A percentile compares a stretch with the other conserved stretches of the same genome.
Evolutionary conservation across 2,113 vertebrate genomes (phyloP).

Genomic region (Eudorcas thomsonii): DNA sequence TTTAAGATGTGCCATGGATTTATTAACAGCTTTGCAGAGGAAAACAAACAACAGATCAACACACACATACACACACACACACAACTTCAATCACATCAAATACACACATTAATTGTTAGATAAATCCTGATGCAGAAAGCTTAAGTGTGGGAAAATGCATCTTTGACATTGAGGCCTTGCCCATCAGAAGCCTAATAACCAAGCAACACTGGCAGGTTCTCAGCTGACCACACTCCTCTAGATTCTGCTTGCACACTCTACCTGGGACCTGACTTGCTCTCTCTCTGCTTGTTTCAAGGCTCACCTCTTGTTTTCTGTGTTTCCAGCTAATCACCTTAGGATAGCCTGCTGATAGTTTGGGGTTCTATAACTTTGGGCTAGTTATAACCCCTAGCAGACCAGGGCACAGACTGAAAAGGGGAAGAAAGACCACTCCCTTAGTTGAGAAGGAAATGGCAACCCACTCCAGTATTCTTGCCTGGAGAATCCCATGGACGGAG

Average conservation of each 20-base stretch:
- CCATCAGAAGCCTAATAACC: background rate
- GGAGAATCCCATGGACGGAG: too few relatives aligned
- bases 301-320: background rate
- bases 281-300: background rate
- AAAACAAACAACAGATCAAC: slow-evolving; percentile 7
- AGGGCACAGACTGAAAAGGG: background rate
- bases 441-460: background rate
- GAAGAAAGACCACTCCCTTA: background rate
- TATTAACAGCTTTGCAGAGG: background rate
- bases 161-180: background rate
- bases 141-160: background rate
- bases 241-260: too few relatives aligned
- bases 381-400: background rate
- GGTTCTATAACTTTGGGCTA: background rate
- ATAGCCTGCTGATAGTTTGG: background rate
- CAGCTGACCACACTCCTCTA: background rate
- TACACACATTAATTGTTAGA: background rate
- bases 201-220: background rate
- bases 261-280: background rate
- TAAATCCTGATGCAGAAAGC: background rate
- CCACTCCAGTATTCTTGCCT: too few relatives aligned
- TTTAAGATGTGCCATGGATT: background rate
- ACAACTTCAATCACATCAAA: background rate
- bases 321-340: background rate
- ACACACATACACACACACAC: background rate